Evolutionary conservation across 1,140 invertebrate species (phyloP), one percentile per base, ranked within the genome.

Genomic region (Acromyrmex heyeri): DNA sequence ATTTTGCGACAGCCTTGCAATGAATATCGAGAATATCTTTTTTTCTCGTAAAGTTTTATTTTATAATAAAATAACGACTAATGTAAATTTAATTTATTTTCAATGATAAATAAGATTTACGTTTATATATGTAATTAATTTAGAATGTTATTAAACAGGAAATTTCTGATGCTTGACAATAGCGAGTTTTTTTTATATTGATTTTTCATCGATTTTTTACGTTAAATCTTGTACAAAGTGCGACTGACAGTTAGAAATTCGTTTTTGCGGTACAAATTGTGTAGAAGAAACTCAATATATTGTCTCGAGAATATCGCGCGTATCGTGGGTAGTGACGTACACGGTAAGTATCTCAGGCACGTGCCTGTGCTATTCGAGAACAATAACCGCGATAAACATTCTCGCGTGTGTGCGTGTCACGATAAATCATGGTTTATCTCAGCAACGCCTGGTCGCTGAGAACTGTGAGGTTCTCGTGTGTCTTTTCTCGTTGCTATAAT

Each of bases 401-500:
- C 18, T 62, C 55, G 87, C 67, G 61, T 79, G 62, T 50, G 65
- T 65, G 34, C 48, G 27, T 73, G 55, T 21, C 21, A 24, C 72
- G 76, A 89, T 85, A 91, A 88, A 88, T 89, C 87, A 88, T 89
- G 72, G 83, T 89, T 90, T 89, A 90, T 90, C 57, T 81, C 78
- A 81, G 67, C 67, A 67, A 34, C 77, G 48, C 65, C 14, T 38
- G 55, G 48, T 30, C 59, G 44, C 21, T 69, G 57, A 55, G 62
- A 62, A 65, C 62, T 62, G 83, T 76, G 70, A 70, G 55, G 81
- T 78, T 81, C 55, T 57, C 7, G 55, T 21, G 38, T 75, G 24
- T 76, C 81, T 82, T 76, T 89, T n/a, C 55, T 75, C 73, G 34
- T 50, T 21, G 16, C 76, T 69, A 24, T 70, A 55, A 69, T 57